Percentiles rank a stretch among this genome's conserved stretches.
phyloP scores from a whole-genome alignment of 2,888 invertebrate genomes.

The Pachydiplax longipennis region DNA sequence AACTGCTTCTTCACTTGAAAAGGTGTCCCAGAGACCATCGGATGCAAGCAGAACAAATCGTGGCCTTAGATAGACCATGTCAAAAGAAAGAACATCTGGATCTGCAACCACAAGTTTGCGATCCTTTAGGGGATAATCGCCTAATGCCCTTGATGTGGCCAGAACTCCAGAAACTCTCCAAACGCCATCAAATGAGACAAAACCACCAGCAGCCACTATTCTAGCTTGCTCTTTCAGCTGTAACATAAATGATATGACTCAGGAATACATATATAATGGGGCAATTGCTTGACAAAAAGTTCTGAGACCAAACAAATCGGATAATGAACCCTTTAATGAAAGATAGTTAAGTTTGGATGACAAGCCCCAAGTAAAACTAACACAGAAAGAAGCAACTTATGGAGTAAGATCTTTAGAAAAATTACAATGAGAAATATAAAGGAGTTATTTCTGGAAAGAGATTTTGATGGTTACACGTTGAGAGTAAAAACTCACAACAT shows the following conservation, averaged over 20 bases:
- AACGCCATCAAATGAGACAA: conserved; percentile 93
- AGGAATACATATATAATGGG: neutral
- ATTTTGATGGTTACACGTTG: too few species aligned
- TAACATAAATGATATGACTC: conserved; percentile 46
- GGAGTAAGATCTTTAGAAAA: too few species aligned
- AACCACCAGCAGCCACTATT: conserved; percentile 94
- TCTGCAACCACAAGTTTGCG: conserved; percentile 93
- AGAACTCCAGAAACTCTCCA: conserved; percentile 96
- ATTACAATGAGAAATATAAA: too few species aligned
- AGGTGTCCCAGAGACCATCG: conserved; percentile 97
- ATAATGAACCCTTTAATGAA: too few species aligned
- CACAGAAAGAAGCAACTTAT: too few species aligned
- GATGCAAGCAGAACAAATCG: conserved; percentile 91
- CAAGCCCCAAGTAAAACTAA: too few species aligned
- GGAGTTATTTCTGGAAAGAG: too few species aligned
- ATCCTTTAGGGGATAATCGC: conserved; percentile 94
- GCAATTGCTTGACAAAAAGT: too few species aligned
- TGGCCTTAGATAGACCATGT: conserved; percentile 82
- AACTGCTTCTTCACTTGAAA: conserved; percentile 93
- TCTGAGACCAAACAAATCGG: too few species aligned
- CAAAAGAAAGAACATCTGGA: conserved; percentile 92
- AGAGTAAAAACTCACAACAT: too few species aligned
- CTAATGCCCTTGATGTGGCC: conserved; percentile 92
- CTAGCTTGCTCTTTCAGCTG: conserved; percentile 88
- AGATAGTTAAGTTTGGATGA: too few species aligned